Evolutionary conservation across 2,888 invertebrate species (phyloP).

Genomic region (Drosophila emarginata): DNA sequence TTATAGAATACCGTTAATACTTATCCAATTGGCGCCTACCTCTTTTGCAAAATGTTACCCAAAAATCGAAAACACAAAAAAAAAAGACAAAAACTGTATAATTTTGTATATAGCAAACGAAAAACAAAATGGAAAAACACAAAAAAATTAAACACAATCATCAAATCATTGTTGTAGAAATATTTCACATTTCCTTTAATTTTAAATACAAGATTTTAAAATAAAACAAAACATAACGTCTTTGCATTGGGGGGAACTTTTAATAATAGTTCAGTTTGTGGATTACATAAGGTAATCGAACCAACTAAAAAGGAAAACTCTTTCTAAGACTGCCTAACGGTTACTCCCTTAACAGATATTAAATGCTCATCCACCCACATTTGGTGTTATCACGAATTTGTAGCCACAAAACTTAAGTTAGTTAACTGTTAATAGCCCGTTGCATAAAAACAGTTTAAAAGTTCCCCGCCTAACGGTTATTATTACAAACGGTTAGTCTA

Average conservation of each 20-base stretch:
- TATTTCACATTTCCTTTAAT: conserved; percentile 26
- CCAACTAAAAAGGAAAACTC: too few relatives aligned
- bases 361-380: too few relatives aligned
- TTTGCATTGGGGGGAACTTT: background rate
- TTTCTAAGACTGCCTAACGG: too few relatives aligned
- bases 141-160: background rate
- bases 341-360: too few relatives aligned
- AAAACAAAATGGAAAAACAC: background rate
- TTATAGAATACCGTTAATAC: conserved; percentile 17
- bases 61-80: conserved; percentile 3
- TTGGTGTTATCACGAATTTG: too few relatives aligned
- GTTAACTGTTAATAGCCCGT: conserved; percentile 16
- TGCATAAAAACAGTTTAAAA: background rate
- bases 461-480: background rate
- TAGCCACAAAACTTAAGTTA: too few relatives aligned
- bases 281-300: too few relatives aligned
- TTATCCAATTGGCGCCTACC: conserved; percentile 39
- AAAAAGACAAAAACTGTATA: background rate
- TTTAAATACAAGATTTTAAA: conserved; percentile 35
- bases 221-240: background rate
- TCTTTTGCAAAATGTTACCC: conserved; percentile 35
- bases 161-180: conserved; percentile 31
- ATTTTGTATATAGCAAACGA: conserved; percentile 5
- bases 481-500: background rate
- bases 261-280: too few relatives aligned